These are phyloP conservation scores for Parauchenoglanis punctatus DNA, from an alignment of 2,797 vertebrate genomes.

Conservation along the genomic window DNA sequence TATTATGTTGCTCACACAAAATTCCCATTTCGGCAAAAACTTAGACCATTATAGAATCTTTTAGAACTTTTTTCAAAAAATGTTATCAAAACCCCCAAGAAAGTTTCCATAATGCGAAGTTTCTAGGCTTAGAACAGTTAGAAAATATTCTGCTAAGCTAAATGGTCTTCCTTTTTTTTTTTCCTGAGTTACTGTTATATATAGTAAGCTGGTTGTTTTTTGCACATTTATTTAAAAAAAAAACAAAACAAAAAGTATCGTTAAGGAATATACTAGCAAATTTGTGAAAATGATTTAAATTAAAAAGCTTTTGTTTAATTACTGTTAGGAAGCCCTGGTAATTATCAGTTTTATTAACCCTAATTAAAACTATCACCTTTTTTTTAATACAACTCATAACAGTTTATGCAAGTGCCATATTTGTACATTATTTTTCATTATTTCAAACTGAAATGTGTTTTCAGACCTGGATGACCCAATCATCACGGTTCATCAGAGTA, in stretches of 20 bases:
- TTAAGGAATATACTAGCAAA: not conserved
- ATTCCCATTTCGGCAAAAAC: not conserved
- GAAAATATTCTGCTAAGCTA: not conserved
- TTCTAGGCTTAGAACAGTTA: not conserved
- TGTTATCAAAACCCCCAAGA: too few relatives aligned
- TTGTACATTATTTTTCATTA: not conserved
- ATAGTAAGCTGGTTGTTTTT: not conserved
- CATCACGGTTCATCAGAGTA: slow-evolving; percentile 97
- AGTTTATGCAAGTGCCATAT: not conserved
- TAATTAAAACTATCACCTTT: slow-evolving; percentile 9
- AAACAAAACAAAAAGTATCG: not conserved
- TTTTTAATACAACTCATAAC: not conserved
- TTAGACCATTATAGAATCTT: not conserved
- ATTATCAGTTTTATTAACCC: slow-evolving; percentile 5
- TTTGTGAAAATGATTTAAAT: slow-evolving; percentile 1
- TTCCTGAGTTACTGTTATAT: not conserved
- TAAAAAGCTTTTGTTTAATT: slow-evolving; percentile 1
- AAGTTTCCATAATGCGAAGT: not conserved
- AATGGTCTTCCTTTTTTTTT: not conserved
- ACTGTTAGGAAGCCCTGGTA: slow-evolving; percentile 7
- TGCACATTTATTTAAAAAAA: not conserved
- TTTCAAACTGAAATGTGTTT: not conserved
- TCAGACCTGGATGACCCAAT: slow-evolving; percentile 93
- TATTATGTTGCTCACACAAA: not conserved
- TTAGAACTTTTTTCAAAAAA: not conserved